Base-by-base conservation (phyloP, 92 coral and sea anemone genomes). In the Paramuricea clavata region DNA sequence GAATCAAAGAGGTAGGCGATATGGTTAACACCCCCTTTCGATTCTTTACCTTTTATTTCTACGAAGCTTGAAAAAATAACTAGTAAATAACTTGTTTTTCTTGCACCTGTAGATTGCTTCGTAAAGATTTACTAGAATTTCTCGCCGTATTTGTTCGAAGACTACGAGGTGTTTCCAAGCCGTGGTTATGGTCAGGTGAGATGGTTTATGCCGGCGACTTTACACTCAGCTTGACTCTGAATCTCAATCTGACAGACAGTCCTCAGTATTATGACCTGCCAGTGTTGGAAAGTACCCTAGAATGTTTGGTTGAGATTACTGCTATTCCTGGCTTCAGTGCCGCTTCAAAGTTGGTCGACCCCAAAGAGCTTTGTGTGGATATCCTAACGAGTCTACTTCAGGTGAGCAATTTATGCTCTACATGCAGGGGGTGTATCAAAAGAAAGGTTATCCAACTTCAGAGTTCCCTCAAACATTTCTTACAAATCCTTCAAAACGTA, bases 231-330 rank as follows among this genome's bases (percentile, higher is more conserved):
- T 89, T 95, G 49, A 90, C 96, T 7, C 78, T 95, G 59, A 94
- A 95, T 87, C 90, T 95, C 28, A 97, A 94, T 81, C 89, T 95
- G 23, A 95, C 94, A 16, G 98, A 95, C 74, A 95, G 94, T 60
- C 98, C 98, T 9, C 95, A 95, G 82, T 95, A 92, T 81, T 95
- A 95, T 69, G 98, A 95, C 36, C 93, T 95, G 9, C 98, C 98
- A 23, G 91, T 92, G 79, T 67, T 95, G 44, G 98, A 95, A 89
- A 94, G 94, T 6, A 92, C 98, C 15, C 79, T 95, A 2, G 93
- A 92, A 78, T 95, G 98, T 79, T 82, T 95, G 64, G 86, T 92
- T 21, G 95, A 94, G 39, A 76, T 95, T 76, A 91, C 95, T 27
- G 89, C 98, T 0, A 93, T 93, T 47, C 88, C 93, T 41, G 86